A percentile compares a stretch with the other conserved stretches of the same genome.
These are phyloP conservation scores for Chiloscyllium punctatum DNA, from an alignment of 2,797 vertebrate genomes.

Conservation along the genomic window DNA sequence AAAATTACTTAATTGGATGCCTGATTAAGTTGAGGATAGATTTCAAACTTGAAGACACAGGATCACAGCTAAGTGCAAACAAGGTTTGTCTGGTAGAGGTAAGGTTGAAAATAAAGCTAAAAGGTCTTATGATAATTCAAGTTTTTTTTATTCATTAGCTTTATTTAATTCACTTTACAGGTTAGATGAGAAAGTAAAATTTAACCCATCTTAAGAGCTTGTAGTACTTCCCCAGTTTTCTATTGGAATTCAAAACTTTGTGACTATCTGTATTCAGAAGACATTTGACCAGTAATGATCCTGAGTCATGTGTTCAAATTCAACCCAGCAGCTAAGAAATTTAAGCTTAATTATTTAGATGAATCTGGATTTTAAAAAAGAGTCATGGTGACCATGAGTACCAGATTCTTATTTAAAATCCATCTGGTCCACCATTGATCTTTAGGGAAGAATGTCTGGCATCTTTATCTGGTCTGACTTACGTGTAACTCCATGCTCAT, in stretches of 20 bases:
- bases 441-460: neutral
- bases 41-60: neutral
- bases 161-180: no score
- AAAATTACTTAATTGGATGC: neutral
- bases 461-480: neutral
- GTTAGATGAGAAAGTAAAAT: neutral
- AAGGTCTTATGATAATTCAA: neutral
- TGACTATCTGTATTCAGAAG: neutral
- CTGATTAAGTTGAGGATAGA: neutral
- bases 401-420: neutral
- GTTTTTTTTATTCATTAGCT: no score
- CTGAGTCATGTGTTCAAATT: neutral
- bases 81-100: neutral
- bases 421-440: neutral
- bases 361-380: neutral
- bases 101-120: neutral
- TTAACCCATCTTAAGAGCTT: neutral
- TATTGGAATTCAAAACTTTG: neutral
- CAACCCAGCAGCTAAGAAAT: neutral
- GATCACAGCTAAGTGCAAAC: neutral
- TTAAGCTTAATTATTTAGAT: neutral
- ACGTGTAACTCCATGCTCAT: neutral
- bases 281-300: neutral
- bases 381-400: neutral
- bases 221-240: neutral